A percentile compares a stretch with the other conserved stretches of the same genome.
These are phyloP conservation scores for Ectemnius cavifrons DNA, from an alignment of 2,888 invertebrate species.

Conservation along the genomic window DNA sequence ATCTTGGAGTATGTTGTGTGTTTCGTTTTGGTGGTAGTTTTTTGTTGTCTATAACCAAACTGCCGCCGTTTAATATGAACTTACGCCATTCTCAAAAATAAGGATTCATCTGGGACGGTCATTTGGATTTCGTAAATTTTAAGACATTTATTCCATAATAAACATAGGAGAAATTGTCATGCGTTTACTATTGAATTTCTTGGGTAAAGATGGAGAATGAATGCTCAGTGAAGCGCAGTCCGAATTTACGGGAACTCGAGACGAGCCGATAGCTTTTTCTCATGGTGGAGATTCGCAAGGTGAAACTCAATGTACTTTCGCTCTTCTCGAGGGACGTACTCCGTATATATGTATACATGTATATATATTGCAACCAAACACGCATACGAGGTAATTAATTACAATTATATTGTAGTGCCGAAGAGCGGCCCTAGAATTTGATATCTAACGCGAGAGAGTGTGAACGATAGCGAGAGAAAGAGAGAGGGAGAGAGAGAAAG, in stretches of 20 bases:
- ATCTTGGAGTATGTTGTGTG: too few species aligned
- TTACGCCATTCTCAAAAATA: too few species aligned
- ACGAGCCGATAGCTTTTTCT: slow-evolving; percentile 38
- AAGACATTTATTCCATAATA: too few species aligned
- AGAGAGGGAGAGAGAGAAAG: slow-evolving; percentile 10
- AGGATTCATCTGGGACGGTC: too few species aligned
- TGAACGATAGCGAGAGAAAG: neutral
- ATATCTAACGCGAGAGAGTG: slow-evolving; percentile 21
- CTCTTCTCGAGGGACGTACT: slow-evolving; percentile 36
- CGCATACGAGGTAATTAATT: slow-evolving; percentile 45
- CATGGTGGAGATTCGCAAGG: slow-evolving; percentile 44
- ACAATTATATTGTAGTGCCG: slow-evolving; percentile 11
- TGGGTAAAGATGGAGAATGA: too few species aligned
- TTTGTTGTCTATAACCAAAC: too few species aligned
- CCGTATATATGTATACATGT: slow-evolving; percentile 26
- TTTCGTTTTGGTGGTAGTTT: too few species aligned
- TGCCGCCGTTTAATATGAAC: too few species aligned
- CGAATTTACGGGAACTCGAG: neutral
- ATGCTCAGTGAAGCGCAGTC: too few species aligned
- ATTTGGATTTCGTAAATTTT: too few species aligned
- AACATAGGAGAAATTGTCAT: too few species aligned
- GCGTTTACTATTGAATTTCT: too few species aligned
- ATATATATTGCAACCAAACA: slow-evolving; percentile 48
- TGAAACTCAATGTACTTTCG: slow-evolving; percentile 22
- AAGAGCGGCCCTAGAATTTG: slow-evolving; percentile 37